phyloP scores from a whole-genome alignment of 2,113 vertebrate genomes.

The Sarotherodon lohbergeri region DNA sequence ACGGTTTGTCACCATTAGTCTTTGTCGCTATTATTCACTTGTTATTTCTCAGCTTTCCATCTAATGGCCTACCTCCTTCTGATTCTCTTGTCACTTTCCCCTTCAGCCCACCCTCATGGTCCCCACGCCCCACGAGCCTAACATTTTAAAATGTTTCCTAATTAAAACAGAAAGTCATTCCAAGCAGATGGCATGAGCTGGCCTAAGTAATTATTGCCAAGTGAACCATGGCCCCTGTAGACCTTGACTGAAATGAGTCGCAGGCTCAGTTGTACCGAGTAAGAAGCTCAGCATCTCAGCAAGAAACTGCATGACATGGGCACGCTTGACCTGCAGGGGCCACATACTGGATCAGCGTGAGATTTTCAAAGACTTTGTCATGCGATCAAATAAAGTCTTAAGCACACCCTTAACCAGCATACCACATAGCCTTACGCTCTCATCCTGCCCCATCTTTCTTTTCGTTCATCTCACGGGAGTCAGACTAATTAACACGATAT shows the following conservation, averaged over 20 bases:
- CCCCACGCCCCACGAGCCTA: not conserved
- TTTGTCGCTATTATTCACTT: not conserved
- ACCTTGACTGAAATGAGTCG: constrained; percentile 33
- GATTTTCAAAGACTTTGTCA: constrained; percentile 12
- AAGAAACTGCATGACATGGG: not conserved
- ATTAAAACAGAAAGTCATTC: constrained; percentile 61
- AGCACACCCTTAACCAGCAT: not conserved
- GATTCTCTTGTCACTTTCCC: not conserved
- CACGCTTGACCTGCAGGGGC: constrained; percentile 4
- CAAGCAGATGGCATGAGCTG: constrained; percentile 58
- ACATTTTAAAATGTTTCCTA: constrained; percentile 48
- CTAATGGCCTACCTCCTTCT: not conserved
- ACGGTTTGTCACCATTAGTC: constrained; percentile 12
- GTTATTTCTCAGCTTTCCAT: not conserved
- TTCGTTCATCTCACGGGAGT: not conserved
- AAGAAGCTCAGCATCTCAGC: not conserved
- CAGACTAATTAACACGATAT: constrained; percentile 1
- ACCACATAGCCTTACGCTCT: not conserved
- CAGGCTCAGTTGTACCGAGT: not conserved
- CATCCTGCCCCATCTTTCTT: not conserved
- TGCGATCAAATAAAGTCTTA: not conserved
- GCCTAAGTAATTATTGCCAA: constrained; percentile 55
- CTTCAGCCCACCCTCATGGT: not conserved
- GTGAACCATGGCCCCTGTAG: constrained; percentile 48
- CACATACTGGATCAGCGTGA: not conserved